Percentiles rank a stretch among this genome's conserved stretches.
These are phyloP conservation scores for Pomacea maculata DNA, from an alignment of 1,140 invertebrate species.

Conservation along the genomic window DNA sequence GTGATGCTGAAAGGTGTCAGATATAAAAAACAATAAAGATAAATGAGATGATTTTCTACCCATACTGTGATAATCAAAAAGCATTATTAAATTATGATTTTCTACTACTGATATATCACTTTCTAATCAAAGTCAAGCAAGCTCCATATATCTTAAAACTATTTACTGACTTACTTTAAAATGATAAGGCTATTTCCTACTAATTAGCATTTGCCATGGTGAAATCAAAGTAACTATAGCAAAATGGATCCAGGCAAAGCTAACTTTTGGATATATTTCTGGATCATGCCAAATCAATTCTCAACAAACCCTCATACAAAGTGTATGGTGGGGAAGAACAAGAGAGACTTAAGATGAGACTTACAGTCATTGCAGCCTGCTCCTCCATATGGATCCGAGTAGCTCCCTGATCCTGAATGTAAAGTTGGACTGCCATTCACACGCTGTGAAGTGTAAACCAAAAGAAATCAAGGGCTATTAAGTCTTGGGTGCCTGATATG, in stretches of 20 bases:
- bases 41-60: background rate
- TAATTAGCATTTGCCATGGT: background rate
- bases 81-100: background rate
- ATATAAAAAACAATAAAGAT: background rate
- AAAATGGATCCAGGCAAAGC: too few relatives aligned
- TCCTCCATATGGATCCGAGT: constrained; percentile 53
- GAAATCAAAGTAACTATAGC: too few relatives aligned
- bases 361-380: constrained; percentile 40
- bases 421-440: constrained; percentile 53
- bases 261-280: too few relatives aligned
- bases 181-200: background rate
- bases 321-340: too few relatives aligned
- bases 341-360: background rate
- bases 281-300: too few relatives aligned
- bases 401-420: constrained; percentile 45
- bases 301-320: too few relatives aligned
- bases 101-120: background rate
- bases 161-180: background rate
- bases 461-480: background rate
- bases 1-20: constrained; percentile 35
- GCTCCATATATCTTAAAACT: background rate
- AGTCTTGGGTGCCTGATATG: too few relatives aligned
- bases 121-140: too few relatives aligned
- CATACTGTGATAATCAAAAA: background rate
- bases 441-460: constrained; percentile 9